These are phyloP conservation scores for Carettochelys insculpta DNA, from an alignment of 2,113 vertebrate species.

Conservation along the genomic window DNA sequence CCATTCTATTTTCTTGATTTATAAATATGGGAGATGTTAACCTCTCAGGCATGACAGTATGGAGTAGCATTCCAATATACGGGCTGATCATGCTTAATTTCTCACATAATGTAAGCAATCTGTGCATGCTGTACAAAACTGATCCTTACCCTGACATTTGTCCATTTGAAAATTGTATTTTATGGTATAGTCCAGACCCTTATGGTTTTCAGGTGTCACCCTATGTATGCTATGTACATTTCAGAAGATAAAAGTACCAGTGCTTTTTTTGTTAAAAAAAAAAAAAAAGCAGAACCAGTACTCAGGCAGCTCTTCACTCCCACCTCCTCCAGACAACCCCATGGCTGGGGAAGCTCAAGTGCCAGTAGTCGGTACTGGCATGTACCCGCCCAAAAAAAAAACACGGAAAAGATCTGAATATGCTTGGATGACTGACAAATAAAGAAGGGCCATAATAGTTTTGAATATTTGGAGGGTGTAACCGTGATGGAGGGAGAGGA, in stretches of 20 bases:
- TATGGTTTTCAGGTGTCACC: background rate
- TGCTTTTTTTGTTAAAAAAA: too few species aligned
- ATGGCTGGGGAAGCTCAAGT: too few species aligned
- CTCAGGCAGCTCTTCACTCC: too few species aligned
- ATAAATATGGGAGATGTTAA: background rate
- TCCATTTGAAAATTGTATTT: background rate
- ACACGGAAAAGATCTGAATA: background rate
- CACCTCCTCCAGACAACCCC: too few species aligned
- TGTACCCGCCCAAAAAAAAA: too few species aligned
- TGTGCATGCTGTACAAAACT: background rate
- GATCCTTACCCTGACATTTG: background rate
- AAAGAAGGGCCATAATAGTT: background rate
- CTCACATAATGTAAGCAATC: background rate
- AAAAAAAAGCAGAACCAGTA: too few species aligned
- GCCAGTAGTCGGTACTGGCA: too few species aligned
- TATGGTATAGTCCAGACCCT: background rate
- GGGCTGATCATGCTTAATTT: background rate
- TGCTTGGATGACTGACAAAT: background rate
- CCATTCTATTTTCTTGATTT: background rate
- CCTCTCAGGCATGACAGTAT: background rate
- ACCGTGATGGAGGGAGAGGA: background rate
- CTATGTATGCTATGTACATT: background rate
- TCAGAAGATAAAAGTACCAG: too few species aligned
- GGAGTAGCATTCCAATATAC: background rate
- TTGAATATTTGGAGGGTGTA: background rate